Percentiles rank a stretch among this genome's conserved stretches.
phyloP scores from a whole-genome alignment of 2,797 vertebrate genomes.

The Eulemur coronatus region DNA sequence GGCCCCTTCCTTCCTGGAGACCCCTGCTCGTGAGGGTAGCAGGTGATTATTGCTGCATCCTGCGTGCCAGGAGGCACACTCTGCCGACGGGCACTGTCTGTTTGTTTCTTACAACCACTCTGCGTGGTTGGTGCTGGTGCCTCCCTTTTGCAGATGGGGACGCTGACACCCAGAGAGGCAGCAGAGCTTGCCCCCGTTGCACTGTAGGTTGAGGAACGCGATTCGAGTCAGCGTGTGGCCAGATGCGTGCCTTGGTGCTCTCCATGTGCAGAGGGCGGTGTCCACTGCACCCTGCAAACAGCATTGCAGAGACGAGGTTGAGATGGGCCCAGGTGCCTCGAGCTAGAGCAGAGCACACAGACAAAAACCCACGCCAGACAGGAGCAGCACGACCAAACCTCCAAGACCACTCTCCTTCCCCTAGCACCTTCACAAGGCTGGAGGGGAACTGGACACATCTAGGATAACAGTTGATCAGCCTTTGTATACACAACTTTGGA shows the following conservation, averaged over 20 bases:
- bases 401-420: not conserved
- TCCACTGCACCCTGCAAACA: too few relatives aligned
- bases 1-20: not conserved
- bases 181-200: not conserved
- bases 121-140: not conserved
- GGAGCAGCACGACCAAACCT: not conserved
- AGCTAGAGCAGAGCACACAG: not conserved
- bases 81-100: not conserved
- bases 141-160: not conserved
- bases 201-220: too few relatives aligned
- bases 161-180: not conserved
- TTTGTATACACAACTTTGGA: not conserved
- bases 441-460: not conserved
- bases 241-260: too few relatives aligned
- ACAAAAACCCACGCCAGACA: too few relatives aligned
- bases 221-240: not conserved
- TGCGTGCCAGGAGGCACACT: not conserved
- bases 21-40: not conserved
- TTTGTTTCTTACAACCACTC: not conserved
- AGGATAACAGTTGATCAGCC: too few relatives aligned
- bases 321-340: not conserved
- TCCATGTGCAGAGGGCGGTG: too few relatives aligned
- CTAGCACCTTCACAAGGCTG: accelerated
- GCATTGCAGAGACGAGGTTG: not conserved
- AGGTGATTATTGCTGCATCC: not conserved